Evolutionary conservation across 2,888 invertebrate genomes (phyloP), one percentile per base, ranked within the genome.

Genomic region (Apodemia zela): DNA sequence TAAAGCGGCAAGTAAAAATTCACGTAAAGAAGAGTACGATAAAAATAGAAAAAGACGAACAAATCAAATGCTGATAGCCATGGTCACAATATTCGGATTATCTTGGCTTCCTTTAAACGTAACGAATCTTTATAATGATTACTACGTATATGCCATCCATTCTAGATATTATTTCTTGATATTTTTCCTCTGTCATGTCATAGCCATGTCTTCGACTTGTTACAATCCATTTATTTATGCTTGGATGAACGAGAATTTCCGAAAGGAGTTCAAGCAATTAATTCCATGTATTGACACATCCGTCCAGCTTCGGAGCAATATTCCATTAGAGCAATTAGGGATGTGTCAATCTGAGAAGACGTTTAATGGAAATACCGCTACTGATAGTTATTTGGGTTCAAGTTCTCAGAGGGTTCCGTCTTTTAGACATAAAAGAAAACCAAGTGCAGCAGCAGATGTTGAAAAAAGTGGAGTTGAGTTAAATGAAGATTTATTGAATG

Each of bases 191-290:
- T 95, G 96, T 1, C 98, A 98, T 81, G 95, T 97, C 29, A 93
- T 98, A 67, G 98, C 98, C 33, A 98, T 98, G 97, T 97, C 97
- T 63, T 98, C 98, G 60, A 98, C 98, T 0, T 98, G 98, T 82
- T 99, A 98, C 92, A 99, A 99, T 84, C 98, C 98, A 0, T 97
- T 99, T 79, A 94, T 99, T 57, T 99, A 99, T 84, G 98, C 98
- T 25, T 99, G 98, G 98, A 95, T 99, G 91, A 99, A 99, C 85
- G 98, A 98, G 74, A 97, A 97, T 82, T 98, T 98, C 78, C 94
- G 98, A 60, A 98, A 98, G 81, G 98, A 98, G 82, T 98, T 98
- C 82, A 97, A 96, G 78, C 94, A 95, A 81, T 93, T 96, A 65
- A 87, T 94, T 71, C 94, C 94, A 8, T 94, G 94, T 74, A 94